phyloP scores from a whole-genome alignment of 2,113 vertebrate species.

The Rhea americana region DNA sequence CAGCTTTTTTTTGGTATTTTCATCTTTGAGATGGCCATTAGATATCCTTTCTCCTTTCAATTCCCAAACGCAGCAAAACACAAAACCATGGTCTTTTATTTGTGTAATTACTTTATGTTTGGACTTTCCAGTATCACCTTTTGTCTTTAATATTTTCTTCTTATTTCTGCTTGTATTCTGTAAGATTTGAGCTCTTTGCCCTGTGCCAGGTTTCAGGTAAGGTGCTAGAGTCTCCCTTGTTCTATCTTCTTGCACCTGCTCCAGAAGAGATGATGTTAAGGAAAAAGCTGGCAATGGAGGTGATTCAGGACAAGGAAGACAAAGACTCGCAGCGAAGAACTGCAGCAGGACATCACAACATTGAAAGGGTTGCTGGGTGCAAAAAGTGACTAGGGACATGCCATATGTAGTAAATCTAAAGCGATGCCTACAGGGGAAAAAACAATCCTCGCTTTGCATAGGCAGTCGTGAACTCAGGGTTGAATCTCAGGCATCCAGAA shows the following conservation, averaged over 20 bases:
- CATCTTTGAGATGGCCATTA: background rate
- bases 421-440: too few species aligned
- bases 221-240: background rate
- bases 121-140: background rate
- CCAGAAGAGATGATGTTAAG: background rate
- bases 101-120: background rate
- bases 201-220: fast-evolving
- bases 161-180: background rate
- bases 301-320: background rate
- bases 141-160: background rate
- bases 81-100: background rate
- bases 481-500: too few species aligned
- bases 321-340: background rate
- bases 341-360: fast-evolving
- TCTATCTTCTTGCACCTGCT: background rate
- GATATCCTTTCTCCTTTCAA: background rate
- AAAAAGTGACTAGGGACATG: too few species aligned
- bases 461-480: too few species aligned
- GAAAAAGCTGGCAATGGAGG: background rate
- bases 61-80: background rate
- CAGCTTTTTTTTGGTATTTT: background rate
- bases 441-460: too few species aligned
- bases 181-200: background rate
- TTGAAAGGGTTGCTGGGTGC: too few species aligned
- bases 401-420: too few species aligned